Evolutionary conservation across 2,797 vertebrate species (phyloP).

Genomic region (Pangasius mekongensis): DNA sequence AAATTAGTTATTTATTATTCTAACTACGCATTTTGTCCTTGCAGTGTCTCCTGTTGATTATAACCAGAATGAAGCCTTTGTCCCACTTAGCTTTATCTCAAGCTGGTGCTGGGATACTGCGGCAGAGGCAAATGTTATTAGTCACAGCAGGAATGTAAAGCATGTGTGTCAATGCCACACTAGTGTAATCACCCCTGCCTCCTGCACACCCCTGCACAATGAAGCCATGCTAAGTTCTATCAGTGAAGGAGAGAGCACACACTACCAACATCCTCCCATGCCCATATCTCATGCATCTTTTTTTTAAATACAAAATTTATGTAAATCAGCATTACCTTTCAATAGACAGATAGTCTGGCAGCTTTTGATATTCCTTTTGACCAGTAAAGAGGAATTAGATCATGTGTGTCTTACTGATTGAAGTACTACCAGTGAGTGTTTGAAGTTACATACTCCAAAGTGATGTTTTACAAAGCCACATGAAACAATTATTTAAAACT

Average conservation of each 20-base stretch:
- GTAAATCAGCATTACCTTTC: neutral
- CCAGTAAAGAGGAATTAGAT: neutral
- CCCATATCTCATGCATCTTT: neutral
- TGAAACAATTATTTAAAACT: neutral
- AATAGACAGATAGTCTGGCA: neutral
- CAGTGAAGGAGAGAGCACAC: neutral
- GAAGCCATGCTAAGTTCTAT: neutral
- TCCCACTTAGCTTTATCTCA: slow-evolving; percentile 67
- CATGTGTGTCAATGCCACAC: slow-evolving; percentile 78
- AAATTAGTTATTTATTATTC: slow-evolving; percentile 29
- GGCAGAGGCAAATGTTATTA: slow-evolving; percentile 64
- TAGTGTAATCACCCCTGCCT: slow-evolving; percentile 71
- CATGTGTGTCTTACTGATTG: neutral
- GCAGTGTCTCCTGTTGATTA: slow-evolving; percentile 26
- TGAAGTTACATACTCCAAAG: neutral
- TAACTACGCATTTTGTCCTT: slow-evolving; percentile 19
- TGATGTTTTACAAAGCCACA: neutral
- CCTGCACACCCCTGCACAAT: slow-evolving; percentile 52
- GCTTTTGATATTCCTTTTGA: neutral
- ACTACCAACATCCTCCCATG: neutral
- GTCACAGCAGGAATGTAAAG: slow-evolving; percentile 77
- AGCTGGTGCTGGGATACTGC: slow-evolving; percentile 64
- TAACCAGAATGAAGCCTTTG: slow-evolving; percentile 57
- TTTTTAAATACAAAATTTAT: neutral
- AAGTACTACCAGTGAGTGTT: neutral